These are phyloP conservation scores for Drosophila rellima DNA, from an alignment of 2,888 invertebrate genomes.

Conservation along the genomic window DNA sequence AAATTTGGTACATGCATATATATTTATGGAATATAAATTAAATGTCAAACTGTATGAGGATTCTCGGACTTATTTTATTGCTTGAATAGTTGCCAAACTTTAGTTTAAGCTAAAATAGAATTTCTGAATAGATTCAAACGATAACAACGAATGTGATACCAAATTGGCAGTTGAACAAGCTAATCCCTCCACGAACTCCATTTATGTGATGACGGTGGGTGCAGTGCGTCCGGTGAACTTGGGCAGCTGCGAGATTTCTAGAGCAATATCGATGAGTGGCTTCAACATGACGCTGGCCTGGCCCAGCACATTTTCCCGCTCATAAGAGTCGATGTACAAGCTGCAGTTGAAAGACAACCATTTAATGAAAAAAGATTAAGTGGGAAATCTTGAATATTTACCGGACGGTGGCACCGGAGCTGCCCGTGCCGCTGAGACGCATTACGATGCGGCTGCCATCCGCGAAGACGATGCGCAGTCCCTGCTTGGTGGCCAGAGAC, in stretches of 20 bases:
- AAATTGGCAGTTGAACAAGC: constrained; percentile 27
- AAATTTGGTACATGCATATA: constrained; percentile 5
- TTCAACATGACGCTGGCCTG: constrained; percentile 91
- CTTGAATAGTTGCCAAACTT: constrained; percentile 21
- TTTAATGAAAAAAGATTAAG: background rate
- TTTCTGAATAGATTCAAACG: constrained; percentile 37
- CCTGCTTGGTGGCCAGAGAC: constrained; percentile 95
- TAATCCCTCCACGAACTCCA: background rate
- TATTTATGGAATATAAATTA: constrained; percentile 11
- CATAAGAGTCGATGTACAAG: constrained; percentile 97
- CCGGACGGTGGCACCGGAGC: constrained; percentile 98
- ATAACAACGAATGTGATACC: constrained; percentile 11
- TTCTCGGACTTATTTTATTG: constrained; percentile 10
- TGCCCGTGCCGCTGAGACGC: constrained; percentile 98
- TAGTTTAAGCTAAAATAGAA: constrained; percentile 47
- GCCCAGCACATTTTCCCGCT: constrained; percentile 89
- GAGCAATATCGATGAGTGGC: constrained; percentile 95
- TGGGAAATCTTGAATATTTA: constrained; percentile 79
- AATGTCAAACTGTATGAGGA: constrained; percentile 9
- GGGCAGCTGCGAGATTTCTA: constrained; percentile 92
- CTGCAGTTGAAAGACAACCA: constrained; percentile 78
- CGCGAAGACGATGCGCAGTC: constrained; percentile 96
- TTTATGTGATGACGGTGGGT: constrained; percentile 98
- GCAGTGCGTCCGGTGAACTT: constrained; percentile 94
- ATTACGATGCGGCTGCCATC: constrained; percentile 97